phyloP scores from a whole-genome alignment of 2,888 invertebrate species.

The Patella depressa region DNA sequence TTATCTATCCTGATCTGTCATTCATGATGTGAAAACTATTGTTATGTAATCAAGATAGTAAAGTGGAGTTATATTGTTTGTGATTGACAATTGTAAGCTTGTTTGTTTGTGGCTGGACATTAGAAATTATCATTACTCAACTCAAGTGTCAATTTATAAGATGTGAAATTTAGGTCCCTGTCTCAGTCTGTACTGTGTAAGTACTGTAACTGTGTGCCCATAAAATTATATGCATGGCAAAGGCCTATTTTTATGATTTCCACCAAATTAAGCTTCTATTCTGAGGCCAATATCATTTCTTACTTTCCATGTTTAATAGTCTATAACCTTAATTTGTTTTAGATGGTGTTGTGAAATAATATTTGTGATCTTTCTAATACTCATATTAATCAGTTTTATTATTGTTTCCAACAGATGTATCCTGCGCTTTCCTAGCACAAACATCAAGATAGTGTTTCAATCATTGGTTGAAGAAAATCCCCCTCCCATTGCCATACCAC shows the following conservation, averaged over 20 bases:
- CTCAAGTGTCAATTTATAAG: too few species aligned
- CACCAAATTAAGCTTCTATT: too few species aligned
- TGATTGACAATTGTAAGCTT: neutral
- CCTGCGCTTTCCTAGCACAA: conserved; percentile 96
- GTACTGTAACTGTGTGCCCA: too few species aligned
- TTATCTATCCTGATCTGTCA: conserved; percentile 27
- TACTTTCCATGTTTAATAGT: neutral
- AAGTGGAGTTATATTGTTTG: too few species aligned
- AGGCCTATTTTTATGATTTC: too few species aligned
- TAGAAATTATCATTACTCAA: too few species aligned
- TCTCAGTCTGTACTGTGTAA: too few species aligned
- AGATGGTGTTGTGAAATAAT: neutral
- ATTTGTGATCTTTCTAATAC: neutral
- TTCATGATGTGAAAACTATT: neutral
- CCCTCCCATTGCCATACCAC: conserved; percentile 39
- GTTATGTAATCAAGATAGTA: too few species aligned
- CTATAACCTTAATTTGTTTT: neutral
- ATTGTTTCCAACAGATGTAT: conserved; percentile 81
- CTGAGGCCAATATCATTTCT: too few species aligned
- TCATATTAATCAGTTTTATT: neutral
- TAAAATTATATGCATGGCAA: too few species aligned
- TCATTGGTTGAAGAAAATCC: conserved; percentile 82
- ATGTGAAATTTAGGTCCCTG: too few species aligned
- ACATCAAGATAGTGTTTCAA: conserved; percentile 93
- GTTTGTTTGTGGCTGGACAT: neutral